A percentile compares a stretch with the other conserved stretches of the same genome.
Conservation (phyloP, 2,113 vertebrate genomes). For the Isurus oxyrinchus region DNA sequence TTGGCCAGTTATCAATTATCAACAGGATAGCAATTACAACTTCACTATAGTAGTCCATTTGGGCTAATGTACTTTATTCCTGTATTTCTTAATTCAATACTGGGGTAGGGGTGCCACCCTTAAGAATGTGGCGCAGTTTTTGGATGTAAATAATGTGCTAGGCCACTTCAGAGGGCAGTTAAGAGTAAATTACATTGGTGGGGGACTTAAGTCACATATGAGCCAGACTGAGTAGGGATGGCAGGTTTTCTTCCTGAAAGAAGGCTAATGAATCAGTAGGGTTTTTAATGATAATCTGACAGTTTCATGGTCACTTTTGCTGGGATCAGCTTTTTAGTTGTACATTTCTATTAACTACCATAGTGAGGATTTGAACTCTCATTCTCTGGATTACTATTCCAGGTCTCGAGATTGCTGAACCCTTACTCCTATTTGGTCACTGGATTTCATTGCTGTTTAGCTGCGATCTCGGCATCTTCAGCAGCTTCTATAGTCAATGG, state of each 20-base stretch:
- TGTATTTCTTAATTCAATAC: background rate
- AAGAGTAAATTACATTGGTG: background rate
- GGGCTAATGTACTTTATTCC: background rate
- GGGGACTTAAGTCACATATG: background rate
- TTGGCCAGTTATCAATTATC: background rate
- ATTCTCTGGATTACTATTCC: background rate
- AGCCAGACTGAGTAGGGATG: background rate
- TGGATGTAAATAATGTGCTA: background rate
- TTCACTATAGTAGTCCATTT: background rate
- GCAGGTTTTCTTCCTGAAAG: background rate
- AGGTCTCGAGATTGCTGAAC: background rate
- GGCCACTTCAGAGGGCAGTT: background rate
- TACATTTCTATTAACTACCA: background rate
- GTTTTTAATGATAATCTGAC: background rate
- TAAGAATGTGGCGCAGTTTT: background rate
- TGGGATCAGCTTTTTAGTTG: background rate
- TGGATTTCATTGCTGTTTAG: background rate
- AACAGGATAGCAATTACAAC: background rate
- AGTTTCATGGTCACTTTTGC: background rate
- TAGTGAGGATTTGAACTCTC: background rate
- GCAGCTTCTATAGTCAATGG: background rate
- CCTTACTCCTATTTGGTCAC: background rate
- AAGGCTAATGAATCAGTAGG: background rate
- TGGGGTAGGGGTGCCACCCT: background rate
- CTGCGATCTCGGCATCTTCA: background rate